Evolutionary conservation across 2,797 vertebrate species (phyloP), one percentile per base, ranked within the genome.

Genomic region (Ceryle rudis): DNA sequence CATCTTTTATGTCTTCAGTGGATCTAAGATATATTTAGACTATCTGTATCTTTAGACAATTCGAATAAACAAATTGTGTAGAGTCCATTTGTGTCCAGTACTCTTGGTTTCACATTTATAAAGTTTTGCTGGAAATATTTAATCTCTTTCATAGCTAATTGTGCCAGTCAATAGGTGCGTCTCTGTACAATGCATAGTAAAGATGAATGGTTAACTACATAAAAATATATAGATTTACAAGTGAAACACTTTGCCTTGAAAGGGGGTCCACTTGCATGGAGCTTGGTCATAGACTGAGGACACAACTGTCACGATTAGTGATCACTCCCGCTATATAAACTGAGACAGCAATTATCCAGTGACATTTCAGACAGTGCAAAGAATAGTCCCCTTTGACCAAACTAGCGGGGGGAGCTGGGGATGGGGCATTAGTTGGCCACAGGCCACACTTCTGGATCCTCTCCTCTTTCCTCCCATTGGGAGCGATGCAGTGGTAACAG

Each of bases 141-240:
- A 21, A 44, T 61, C 20, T 81, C 17, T 51, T 75, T 61, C 65
- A 86, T 7, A 28, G 19, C 6, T 67, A 26, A 11, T 21, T 1
- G 0, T 15, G 23, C 15, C 6, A 20, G 39, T 41, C 22, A 74
- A 35, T 14, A 79, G 33, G 12, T 58, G 6, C 37, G 39, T 42
- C 21, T 62, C 25, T 46, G 9, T 42, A 10, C 5, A n/a, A 33
- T 4, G 19, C 2, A 18, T 44, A 65, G 74, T 5, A 67, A 80
- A 33, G 1, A 37, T 0, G 0, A 86, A 46, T 61, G 2, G 52
- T 65, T 86, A 78, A 10, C 8, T 51, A 46, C 10, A 21, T 35
- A 42, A 52, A 73, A 70, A 31, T 31, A 47, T 10, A 33, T 3
- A 39, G 21, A 52, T 25, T 41, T 58, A 29, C 2, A 26, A 80